A percentile compares a stretch with the other conserved stretches of the same genome.
These are phyloP conservation scores for Bombus fervidus DNA, from an alignment of 1,140 invertebrate genomes.

Conservation along the genomic window DNA sequence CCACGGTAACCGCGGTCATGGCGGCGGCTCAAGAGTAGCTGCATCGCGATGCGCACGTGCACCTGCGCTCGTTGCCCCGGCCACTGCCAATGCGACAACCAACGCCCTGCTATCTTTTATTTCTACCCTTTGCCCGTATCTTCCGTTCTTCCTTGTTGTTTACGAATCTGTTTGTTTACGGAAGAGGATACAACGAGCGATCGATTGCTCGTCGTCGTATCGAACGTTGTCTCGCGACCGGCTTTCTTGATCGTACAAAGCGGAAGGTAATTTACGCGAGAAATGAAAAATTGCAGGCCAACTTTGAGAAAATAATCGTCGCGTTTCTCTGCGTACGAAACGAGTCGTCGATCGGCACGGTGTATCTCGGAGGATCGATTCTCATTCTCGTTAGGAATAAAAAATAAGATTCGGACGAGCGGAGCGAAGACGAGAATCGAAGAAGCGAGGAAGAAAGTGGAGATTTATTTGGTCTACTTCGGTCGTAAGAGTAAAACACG, in stretches of 20 bases:
- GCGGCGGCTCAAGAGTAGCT: slow-evolving; percentile 29
- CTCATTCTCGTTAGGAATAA: neutral
- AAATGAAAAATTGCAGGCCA: no score
- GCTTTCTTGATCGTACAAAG: no score
- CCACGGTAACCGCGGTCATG: slow-evolving; percentile 46
- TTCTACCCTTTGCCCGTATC: neutral
- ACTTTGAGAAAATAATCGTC: no score
- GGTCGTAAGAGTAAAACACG: neutral
- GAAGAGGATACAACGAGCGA: neutral
- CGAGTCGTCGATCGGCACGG: no score
- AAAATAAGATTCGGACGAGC: neutral
- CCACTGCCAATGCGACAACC: slow-evolving; percentile 57
- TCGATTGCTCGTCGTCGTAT: neutral
- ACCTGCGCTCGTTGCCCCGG: slow-evolving; percentile 42
- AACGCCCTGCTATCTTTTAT: slow-evolving; percentile 45
- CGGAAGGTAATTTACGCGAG: no score
- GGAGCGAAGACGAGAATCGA: neutral
- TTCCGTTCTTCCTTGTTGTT: rapidly evolving
- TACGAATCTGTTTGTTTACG: neutral
- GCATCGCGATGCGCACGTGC: slow-evolving; percentile 55
- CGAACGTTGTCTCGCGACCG: neutral
- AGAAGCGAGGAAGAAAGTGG: neutral
- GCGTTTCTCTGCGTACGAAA: no score
- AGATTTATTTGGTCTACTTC: neutral
- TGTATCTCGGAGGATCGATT: no score